Percentiles rank a stretch among this genome's conserved stretches.
These are phyloP conservation scores for Drosophila pseudoananassae DNA, from an alignment of 1,140 invertebrate species.

Conservation along the genomic window DNA sequence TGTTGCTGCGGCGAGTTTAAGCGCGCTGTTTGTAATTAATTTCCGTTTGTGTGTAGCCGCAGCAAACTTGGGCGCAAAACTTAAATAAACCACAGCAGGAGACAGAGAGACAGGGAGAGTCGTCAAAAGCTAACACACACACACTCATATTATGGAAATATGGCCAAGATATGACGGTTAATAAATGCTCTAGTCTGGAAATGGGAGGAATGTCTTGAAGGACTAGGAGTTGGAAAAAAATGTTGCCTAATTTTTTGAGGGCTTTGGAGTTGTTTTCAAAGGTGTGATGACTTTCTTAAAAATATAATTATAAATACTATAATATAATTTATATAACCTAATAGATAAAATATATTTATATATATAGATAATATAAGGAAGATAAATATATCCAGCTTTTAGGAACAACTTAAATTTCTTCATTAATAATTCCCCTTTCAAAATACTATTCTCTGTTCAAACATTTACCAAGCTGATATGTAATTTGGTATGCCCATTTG, in stretches of 20 bases:
- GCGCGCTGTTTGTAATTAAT: slow-evolving; percentile 80
- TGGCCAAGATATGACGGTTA: slow-evolving; percentile 13
- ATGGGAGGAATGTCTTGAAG: not conserved
- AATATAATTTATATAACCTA: too few species aligned
- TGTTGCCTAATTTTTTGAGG: not conserved
- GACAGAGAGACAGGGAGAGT: slow-evolving; percentile 10
- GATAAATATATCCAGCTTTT: too few species aligned
- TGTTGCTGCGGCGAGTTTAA: slow-evolving; percentile 62
- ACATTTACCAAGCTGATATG: slow-evolving; percentile 27
- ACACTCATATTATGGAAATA: slow-evolving; percentile 5
- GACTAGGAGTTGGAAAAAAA: not conserved
- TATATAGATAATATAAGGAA: too few species aligned
- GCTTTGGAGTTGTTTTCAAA: too few species aligned
- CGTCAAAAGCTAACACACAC: slow-evolving; percentile 18
- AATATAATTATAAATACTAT: too few species aligned
- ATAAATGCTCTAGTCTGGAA: slow-evolving; percentile 6
- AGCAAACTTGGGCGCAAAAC: slow-evolving; percentile 66
- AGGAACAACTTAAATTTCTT: too few species aligned
- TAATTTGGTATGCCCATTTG: slow-evolving; percentile 39
- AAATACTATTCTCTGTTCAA: slow-evolving; percentile 2
- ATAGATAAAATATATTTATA: too few species aligned
- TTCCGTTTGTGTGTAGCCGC: slow-evolving; percentile 79
- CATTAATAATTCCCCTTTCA: too few species aligned
- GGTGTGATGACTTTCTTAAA: too few species aligned
- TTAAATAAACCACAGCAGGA: slow-evolving; percentile 71